A percentile compares a stretch with the other conserved stretches of the same genome.
Evolutionary conservation across 2,113 vertebrate genomes (phyloP).

Genomic region (Megaleporinus macrocephalus): DNA sequence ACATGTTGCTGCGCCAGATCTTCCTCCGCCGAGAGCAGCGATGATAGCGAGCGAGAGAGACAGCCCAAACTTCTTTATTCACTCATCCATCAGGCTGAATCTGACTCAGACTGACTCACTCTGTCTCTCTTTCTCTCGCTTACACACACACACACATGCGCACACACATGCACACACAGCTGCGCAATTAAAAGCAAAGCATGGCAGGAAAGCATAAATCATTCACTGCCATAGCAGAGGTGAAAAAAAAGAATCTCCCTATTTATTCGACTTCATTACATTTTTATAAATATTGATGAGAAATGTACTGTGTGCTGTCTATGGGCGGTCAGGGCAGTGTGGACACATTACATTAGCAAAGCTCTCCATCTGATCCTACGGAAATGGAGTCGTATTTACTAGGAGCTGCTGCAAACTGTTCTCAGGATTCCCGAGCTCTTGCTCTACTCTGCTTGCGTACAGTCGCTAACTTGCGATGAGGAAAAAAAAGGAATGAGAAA

Average conservation of each 20-base stretch:
- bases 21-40: conserved; percentile 47
- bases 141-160: conserved; percentile 37
- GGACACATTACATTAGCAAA: conserved; percentile 46
- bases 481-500: too few relatives aligned
- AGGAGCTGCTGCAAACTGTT: background rate
- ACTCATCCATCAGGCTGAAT: conserved; percentile 66
- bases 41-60: conserved; percentile 45
- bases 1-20: conserved; percentile 72
- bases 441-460: background rate
- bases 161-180: conserved; percentile 42
- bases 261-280: conserved; percentile 65
- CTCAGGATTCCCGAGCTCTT: background rate
- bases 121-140: too few relatives aligned
- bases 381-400: conserved; percentile 26
- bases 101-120: conserved; percentile 58
- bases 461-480: too few relatives aligned
- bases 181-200: conserved; percentile 66
- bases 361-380: conserved; percentile 35
- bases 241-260: conserved; percentile 24
- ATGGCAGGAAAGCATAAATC: conserved; percentile 63
- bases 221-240: conserved; percentile 49
- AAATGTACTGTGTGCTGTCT: conserved; percentile 54
- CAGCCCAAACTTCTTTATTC: conserved; percentile 49
- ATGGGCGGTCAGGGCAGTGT: conserved; percentile 44
- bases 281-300: conserved; percentile 67